Evolutionary conservation across 2,797 vertebrate genomes (phyloP), one percentile per base, ranked within the genome.

Genomic region (Merluccius polli): DNA sequence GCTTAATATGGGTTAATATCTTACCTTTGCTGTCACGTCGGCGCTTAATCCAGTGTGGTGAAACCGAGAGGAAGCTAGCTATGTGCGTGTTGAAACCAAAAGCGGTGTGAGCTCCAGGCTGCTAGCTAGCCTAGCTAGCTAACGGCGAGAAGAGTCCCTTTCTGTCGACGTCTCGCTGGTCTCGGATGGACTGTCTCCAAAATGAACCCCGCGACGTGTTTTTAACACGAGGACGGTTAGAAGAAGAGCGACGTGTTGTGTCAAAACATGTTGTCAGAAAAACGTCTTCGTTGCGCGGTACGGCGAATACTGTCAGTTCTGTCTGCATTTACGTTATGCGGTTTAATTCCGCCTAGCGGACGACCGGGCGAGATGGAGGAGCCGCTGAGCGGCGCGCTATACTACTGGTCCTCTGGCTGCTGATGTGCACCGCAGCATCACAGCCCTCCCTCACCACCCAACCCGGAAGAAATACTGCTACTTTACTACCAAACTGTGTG

Each of bases 111-210:
- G 86, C 83, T 88, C 79, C 79, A 84, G 0, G 90, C 90, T 91
- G 86, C 83, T 87, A 86, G 85, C 79, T 92, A 92, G 91, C 85
- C 72, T 92, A 92, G 91, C 85, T 71, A 35, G 91, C 90, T 91
- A 90, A 74, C 75, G 76, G 86, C 81, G 77, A 75, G 87, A 78
- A 85, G 65, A 68, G 65, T 16, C 21, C 81, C 87, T 81, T 73
- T 79, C 75, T 35, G 85, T 78, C 84, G 88, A 77, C 71, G 76
- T 68, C 32, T 69, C 44, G 15, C 27, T 73, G 71, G 11, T 79
- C 87, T 85, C 87, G 82, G 90, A 77, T 77, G 82, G 71, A 82
- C 74, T 41, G 75, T 72, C 78, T 72, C 21, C 72, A 73, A 77
- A 67, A 75, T 69, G 63, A 71, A 82, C 52, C 67, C 59, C 72